Base-by-base conservation (phyloP, 1,140 invertebrate species). In the Drosophila ananassae region DNA sequence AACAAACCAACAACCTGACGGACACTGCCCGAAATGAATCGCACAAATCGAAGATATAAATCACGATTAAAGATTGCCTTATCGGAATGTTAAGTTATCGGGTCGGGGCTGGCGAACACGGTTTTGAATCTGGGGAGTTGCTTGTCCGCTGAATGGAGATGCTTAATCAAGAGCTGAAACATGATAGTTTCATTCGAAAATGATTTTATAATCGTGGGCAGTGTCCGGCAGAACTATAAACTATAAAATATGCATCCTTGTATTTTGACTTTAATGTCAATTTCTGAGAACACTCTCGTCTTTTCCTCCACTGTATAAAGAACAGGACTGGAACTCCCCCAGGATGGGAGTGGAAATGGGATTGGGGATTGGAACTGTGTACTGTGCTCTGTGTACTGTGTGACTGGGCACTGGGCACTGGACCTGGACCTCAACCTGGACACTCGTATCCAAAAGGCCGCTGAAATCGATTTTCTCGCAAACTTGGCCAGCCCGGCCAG, bases 381-480 rank as follows among this genome's bases (percentile, higher is more conserved):
- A 13, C 37, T n/a, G 12, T 39, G 37, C 2, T 4, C 37, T n/a
- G 12, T n/a, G 12, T 39, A 13, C 37, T 12, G 37, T 25, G 53
- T 17, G 54, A 37, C 44, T 9, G 21, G 51, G 37, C 10, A 55
- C 22, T 72, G 39, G 47, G 32, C 73, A 63, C 64, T 17, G 17
- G 47, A 41, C 47, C 55, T 69, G 55, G 64, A 61, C 64, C 66
- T 41, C 64, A 69, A 69, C 66, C 62, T 68, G 66, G 62, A 56
- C 66, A 67, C 64, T 68, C 64, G 62, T 44, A 68, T 47, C 69
- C 76, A 64, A 79, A 77, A 75, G 64, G 79, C 79, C 56, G 58
- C 82, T 73, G 71, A 87, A 87, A 87, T 87, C 83, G 83, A 87
- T 87, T 87, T 87, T 87, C 83, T 89, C 60, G 83, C 79, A 89